A percentile compares a stretch with the other conserved stretches of the same genome.
Conservation (phyloP, 2,888 invertebrate species). For the Tenthredo scrophulariae region DNA sequence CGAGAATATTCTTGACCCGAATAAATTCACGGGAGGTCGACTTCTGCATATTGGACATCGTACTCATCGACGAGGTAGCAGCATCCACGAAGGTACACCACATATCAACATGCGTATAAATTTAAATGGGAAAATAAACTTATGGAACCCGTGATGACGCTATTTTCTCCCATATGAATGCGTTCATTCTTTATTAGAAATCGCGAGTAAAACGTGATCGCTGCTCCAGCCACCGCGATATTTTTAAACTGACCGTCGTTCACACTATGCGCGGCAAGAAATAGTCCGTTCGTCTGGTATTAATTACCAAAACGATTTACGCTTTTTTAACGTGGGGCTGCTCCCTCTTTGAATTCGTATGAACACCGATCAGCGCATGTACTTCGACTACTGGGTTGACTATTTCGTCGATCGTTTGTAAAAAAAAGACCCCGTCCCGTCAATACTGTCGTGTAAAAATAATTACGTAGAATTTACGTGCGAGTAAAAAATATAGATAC, state of each 20-base stretch:
- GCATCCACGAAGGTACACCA: slow-evolving; percentile 74
- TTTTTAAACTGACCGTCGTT: slow-evolving; percentile 1
- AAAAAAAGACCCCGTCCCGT: background rate
- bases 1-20: slow-evolving; percentile 94
- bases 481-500: background rate
- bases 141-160: background rate
- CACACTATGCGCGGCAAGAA: background rate
- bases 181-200: background rate
- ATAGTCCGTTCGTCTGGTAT: background rate
- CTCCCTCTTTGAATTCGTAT: background rate
- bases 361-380: background rate
- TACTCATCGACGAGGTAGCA: slow-evolving; percentile 71
- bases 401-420: background rate
- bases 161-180: background rate
- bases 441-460: background rate
- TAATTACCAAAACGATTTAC: slow-evolving; percentile 22
- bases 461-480: background rate
- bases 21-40: slow-evolving; percentile 89
- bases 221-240: background rate
- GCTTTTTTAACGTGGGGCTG: background rate
- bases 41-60: slow-evolving; percentile 66
- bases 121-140: background rate
- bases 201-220: background rate
- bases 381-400: background rate
- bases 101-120: background rate